Evolutionary conservation across 2,797 vertebrate species (phyloP), one percentile per base, ranked within the genome.

Genomic region (Picus viridis): DNA sequence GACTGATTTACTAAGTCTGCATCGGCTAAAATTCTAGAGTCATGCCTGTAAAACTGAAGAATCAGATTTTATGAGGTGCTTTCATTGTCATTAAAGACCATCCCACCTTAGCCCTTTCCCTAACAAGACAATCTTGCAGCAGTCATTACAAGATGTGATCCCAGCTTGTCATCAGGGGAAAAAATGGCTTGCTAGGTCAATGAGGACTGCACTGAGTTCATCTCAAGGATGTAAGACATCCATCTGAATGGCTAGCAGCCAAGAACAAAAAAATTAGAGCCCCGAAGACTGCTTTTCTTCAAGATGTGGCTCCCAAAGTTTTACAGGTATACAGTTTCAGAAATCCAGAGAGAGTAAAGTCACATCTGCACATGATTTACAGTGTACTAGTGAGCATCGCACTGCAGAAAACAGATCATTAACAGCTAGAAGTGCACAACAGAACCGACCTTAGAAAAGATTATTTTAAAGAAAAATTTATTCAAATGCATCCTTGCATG

Each of bases 1-100:
- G 97, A 98, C 97, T 98, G 97, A 97, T 97, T 97, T 97, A 97
- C 95, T 97, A 96, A 97, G 97, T 97, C 96, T 95, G 88, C 90
- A 92, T 93, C 64, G 91, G 95, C 97, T 97, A 95, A 90, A 96
- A 97, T 97, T 96, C 94, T 95, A 97, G 95, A 97, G 92, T 96
- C 90, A 57, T 90, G 93, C 92, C 96, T 96, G 95, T 97, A 97
- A 97, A 98, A 97, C 94, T 0, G 22, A 96, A 83, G 96, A 97
- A 95, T 97, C 96, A 62, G 96, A 84, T 97, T 98, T 97, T 97
- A 97, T 96, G 96, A 98, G 96, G 96, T 96, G 96, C 95, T 98
- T 98, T 97, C 93, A 93, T 95, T 97, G 96, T 97, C 96, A 97
- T 97, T 98, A 97, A 97, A 97, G 97, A 97, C 17, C 17, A 97